Conservation (phyloP, 2,797 vertebrate species). For the Gambusia yucatana region DNA sequence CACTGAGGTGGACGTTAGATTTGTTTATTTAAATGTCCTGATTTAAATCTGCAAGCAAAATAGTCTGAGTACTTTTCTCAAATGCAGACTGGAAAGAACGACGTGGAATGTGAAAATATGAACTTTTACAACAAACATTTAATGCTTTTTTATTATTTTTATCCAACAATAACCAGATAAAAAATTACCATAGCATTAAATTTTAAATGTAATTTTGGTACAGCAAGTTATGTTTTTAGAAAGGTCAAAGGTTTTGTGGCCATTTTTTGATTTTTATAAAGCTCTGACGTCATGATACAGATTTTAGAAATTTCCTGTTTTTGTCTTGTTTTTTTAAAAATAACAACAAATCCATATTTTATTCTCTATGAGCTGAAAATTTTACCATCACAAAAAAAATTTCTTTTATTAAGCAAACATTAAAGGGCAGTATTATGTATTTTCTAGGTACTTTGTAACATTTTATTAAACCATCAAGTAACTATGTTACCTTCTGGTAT, state of each 20-base stretch:
- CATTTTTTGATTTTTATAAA: not conserved
- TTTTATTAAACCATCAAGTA: not conserved
- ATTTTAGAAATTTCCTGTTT: not conserved
- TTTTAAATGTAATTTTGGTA: not conserved
- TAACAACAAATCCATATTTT: not conserved
- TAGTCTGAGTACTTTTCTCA: not conserved
- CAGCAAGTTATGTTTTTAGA: not conserved
- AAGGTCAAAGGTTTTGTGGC: not conserved
- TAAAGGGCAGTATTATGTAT: not conserved
- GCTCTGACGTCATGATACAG: not conserved
- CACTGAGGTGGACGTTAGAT: not conserved
- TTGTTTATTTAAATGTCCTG: constrained; percentile 22
- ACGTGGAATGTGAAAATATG: not conserved
- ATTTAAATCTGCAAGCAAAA: constrained; percentile 23
- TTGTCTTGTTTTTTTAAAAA: too few relatives aligned
- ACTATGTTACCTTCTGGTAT: not conserved
- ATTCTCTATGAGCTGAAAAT: not conserved
- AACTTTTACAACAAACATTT: not conserved
- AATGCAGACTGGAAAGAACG: not conserved
- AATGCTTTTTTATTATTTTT: not conserved
- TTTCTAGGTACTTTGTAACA: not conserved
- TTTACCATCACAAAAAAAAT: not conserved
- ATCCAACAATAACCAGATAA: not conserved
- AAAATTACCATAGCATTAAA: not conserved
- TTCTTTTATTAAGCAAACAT: not conserved